phyloP scores from a whole-genome alignment of 2,888 invertebrate genomes.

The Aleiodes alternator region DNA sequence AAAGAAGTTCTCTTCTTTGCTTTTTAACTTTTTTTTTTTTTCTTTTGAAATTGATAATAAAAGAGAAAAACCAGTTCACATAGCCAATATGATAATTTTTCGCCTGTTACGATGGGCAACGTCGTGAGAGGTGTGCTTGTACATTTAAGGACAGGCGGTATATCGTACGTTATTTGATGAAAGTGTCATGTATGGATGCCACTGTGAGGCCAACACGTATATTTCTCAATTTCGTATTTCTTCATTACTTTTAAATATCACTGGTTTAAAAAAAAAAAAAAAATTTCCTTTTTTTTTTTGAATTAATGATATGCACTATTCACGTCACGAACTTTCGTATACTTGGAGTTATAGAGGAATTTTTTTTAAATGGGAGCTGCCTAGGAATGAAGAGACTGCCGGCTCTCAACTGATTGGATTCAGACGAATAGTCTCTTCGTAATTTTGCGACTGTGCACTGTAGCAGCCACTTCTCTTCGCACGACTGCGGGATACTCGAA shows the following conservation, averaged over 20 bases:
- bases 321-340: background rate
- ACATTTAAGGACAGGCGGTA: conserved; percentile 9
- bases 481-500: background rate
- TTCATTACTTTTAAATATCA: conserved; percentile 26
- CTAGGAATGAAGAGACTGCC: conserved; percentile 52
- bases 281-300: background rate
- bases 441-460: conserved; percentile 35
- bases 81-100: conserved; percentile 9
- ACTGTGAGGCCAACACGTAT: background rate
- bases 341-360: background rate
- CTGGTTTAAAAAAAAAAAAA: background rate
- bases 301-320: conserved; percentile 38
- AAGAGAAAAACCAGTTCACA: background rate
- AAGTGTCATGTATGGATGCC: conserved; percentile 13
- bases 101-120: conserved; percentile 29
- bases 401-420: conserved; percentile 56
- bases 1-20: background rate
- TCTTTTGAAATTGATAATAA: background rate
- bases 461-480: background rate
- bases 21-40: background rate
- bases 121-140: conserved; percentile 26
- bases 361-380: conserved; percentile 15
- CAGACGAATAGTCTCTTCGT: conserved; percentile 33
- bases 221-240: background rate
- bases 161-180: background rate